These are phyloP conservation scores for Asteroscopus sphinx DNA, from an alignment of 2,888 invertebrate genomes.

Conservation along the genomic window DNA sequence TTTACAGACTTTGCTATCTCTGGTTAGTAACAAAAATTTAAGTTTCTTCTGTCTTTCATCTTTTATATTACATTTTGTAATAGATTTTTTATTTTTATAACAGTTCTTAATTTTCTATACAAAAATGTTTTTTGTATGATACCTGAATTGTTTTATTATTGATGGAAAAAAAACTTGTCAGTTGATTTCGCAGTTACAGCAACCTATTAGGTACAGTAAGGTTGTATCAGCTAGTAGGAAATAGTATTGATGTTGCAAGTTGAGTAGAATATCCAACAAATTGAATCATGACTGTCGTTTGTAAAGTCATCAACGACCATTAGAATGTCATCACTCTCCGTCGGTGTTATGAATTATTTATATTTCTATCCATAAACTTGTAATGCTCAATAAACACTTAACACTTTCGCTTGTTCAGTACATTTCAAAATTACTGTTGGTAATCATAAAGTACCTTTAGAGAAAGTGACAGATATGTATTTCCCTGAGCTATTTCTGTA, in stretches of 20 bases:
- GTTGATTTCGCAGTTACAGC: too few species aligned
- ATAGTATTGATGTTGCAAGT: conserved; percentile 27
- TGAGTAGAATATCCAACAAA: conserved; percentile 25
- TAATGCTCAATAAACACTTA: conserved; percentile 22
- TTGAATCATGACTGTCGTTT: conserved; percentile 31
- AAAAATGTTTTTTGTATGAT: too few species aligned
- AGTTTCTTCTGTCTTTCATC: too few species aligned
- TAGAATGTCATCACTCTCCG: conserved; percentile 26
- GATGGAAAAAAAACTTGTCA: too few species aligned
- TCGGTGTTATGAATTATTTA: conserved; percentile 7
- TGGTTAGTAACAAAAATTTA: too few species aligned
- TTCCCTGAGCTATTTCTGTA: conserved; percentile 15
- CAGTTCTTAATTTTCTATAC: too few species aligned
- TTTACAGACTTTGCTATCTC: too few species aligned
- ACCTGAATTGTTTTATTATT: too few species aligned
- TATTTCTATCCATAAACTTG: conserved; percentile 17
- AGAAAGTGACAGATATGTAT: conserved; percentile 34
- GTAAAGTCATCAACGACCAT: conserved; percentile 11
- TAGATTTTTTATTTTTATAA: too few species aligned
- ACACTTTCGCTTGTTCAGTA: conserved; percentile 30
- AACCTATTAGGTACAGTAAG: too few species aligned
- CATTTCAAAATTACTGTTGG: conserved; percentile 5
- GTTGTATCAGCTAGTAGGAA: too few species aligned
- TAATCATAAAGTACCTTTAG: conserved; percentile 16
- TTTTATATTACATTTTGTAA: too few species aligned